phyloP scores from a whole-genome alignment of 2,113 vertebrate genomes.

The Notothenia coriiceps region DNA sequence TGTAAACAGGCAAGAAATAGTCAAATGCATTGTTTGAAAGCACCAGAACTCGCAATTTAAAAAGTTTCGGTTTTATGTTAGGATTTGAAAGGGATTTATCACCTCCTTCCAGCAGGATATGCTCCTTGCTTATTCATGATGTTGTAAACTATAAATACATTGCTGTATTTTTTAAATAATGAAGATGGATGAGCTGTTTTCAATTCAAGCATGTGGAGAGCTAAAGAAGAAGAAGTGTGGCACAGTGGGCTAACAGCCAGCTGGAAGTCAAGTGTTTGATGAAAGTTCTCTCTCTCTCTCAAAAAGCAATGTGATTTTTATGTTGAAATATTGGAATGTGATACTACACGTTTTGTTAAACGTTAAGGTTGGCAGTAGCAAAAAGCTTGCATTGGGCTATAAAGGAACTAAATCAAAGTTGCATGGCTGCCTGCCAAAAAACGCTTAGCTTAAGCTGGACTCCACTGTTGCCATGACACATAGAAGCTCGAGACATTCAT shows the following conservation, averaged over 20 bases:
- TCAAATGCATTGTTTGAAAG: not conserved
- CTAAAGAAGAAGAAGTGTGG: slow-evolving; percentile 4
- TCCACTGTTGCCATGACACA: no score
- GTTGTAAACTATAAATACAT: slow-evolving; percentile 57
- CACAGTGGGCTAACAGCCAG: not conserved
- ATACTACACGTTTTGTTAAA: no score
- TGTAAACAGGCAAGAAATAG: not conserved
- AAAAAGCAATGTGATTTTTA: no score
- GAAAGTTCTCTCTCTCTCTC: no score
- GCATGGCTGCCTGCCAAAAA: no score
- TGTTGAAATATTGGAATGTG: no score
- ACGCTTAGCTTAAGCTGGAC: no score
- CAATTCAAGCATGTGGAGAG: slow-evolving; percentile 26
- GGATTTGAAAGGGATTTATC: slow-evolving; percentile 38
- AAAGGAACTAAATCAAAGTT: no score
- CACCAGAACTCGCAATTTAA: not conserved
- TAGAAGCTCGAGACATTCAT: no score
- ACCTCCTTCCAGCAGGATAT: slow-evolving; percentile 21
- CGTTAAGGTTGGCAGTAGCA: no score
- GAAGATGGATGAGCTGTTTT: slow-evolving; percentile 51
- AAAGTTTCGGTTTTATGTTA: slow-evolving; percentile 17
- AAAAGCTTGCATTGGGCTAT: no score
- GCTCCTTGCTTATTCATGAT: slow-evolving; percentile 53
- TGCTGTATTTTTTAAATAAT: slow-evolving; percentile 38
- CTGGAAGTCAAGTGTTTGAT: not conserved